Conservation (phyloP, 2,888 invertebrate genomes). For the Pollenia labialis region DNA sequence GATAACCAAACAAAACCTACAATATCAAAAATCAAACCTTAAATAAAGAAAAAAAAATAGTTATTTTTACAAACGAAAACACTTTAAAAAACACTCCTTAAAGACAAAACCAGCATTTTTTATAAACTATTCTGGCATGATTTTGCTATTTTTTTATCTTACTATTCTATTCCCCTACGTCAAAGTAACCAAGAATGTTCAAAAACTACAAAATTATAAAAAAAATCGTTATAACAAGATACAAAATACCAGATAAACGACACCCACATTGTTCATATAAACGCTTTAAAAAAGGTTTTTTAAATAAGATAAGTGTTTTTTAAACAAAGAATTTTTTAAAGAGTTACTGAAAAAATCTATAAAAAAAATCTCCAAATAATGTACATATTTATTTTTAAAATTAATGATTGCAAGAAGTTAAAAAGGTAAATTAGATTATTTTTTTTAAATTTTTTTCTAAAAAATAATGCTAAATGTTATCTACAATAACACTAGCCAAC, state of each 20-base stretch:
- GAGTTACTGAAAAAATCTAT: constrained; percentile 5
- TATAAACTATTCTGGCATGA: constrained; percentile 56
- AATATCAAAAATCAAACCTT: constrained; percentile 48
- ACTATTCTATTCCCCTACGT: background rate
- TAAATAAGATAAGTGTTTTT: constrained; percentile 46
- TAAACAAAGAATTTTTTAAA: constrained; percentile 33
- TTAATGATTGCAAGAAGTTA: constrained; percentile 62
- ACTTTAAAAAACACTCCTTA: constrained; percentile 64
- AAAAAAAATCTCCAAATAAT: constrained; percentile 8
- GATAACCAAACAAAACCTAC: constrained; percentile 30
- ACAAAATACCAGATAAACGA: constrained; percentile 40
- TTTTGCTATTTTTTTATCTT: constrained; percentile 26
- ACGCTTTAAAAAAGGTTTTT: constrained; percentile 11
- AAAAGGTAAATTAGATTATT: constrained; percentile 50
- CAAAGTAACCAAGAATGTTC: background rate
- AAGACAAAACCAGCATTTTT: constrained; percentile 11
- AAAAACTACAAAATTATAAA: background rate
- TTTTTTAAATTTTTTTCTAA: constrained; percentile 32
- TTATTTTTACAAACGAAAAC: constrained; percentile 5
- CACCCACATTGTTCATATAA: constrained; percentile 59
- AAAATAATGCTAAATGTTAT: background rate
- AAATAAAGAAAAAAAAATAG: background rate
- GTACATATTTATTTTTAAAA: constrained; percentile 6
- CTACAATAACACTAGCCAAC: too few relatives aligned
- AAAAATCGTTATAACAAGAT: constrained; percentile 14